Conservation (phyloP, 2,797 vertebrate species). For the Halcyon smyrnensis region DNA sequence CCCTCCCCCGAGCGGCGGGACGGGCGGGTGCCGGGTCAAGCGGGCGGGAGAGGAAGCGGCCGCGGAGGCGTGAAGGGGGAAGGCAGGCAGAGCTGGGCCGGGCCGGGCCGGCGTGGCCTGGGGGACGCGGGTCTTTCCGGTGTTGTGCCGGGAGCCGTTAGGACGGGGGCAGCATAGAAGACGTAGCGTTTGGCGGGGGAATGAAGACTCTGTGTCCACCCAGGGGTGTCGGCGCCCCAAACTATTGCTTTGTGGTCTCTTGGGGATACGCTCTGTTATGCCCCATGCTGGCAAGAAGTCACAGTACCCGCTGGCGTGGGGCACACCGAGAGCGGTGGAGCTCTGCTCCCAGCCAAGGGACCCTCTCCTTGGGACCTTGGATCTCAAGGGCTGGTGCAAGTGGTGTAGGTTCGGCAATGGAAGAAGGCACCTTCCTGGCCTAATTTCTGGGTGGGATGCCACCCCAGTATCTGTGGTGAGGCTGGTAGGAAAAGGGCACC, state of each 20-base stretch:
- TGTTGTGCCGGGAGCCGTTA: not conserved
- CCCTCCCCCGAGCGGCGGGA: not conserved
- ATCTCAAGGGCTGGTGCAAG: not conserved
- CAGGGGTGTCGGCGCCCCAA: not conserved
- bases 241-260: fast-evolving
- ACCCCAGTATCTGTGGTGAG: fast-evolving
- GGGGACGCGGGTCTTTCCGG: not conserved
- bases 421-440: not conserved
- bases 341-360: not conserved
- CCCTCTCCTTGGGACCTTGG: not conserved
- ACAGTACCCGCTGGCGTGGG: not conserved
- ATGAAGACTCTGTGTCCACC: fast-evolving
- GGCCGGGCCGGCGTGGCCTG: not conserved
- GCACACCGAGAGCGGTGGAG: not conserved
- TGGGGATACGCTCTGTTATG: fast-evolving
- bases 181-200: not conserved
- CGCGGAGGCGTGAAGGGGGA: not conserved
- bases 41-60: not conserved
- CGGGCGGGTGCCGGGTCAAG: not conserved
- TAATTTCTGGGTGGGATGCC: fast-evolving
- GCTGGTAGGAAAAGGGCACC: not conserved
- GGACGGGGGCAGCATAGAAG: fast-evolving
- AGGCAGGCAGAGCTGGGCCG: not conserved
- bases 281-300: not conserved
- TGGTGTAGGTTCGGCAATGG: fast-evolving